Base-by-base conservation (phyloP, 1,140 invertebrate species). In the Drosophila murphyi region DNA sequence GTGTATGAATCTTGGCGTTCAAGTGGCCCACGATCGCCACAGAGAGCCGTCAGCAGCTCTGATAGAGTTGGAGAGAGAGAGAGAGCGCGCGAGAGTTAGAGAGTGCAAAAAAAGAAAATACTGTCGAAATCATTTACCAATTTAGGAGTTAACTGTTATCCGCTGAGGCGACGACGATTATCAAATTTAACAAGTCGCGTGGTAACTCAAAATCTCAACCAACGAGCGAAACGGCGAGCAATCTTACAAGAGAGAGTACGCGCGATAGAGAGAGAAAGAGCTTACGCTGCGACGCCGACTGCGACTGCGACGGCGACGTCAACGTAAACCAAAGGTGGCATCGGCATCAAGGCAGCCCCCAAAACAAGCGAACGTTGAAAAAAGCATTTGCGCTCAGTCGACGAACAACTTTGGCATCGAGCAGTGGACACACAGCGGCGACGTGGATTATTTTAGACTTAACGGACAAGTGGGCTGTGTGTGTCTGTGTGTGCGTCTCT, bases 391-490 rank as follows among this genome's bases (percentile, higher is more conserved):
- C 47, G 80, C 80, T 88, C 83, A 88, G 77, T 89, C 80, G 73
- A 89, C 63, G 70, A 88, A 61, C 70, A 83, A 80, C 83, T 80
- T 78, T 89, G 67, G 73, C 65, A 83, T 73, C 80, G 83, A 76
- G 35, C 68, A 72, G 73, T 76, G 61, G 67, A 20, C 20, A 20
- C 3, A 10, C 5, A 43, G 39, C 39, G 63, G 20, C 54, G 29
- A 32, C 65, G 65, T 69, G 37, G 10, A 39, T 29, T 67, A 20
- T 10, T 56, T 10, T 35, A 59, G 57, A 50, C 29, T 20, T 51
- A 51, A 61, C 55, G 37, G 55, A 73, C 63, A 39, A 77, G 41
- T 60, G 74, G 43, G 60, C 64, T 76, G 74, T 76, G 83, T 77
- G 63, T 72, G 74, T 71, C 74, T 43, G 64, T 67, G 47, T 52